phyloP scores from a whole-genome alignment of 2,888 invertebrate species.

The Microplitis deprimator region DNA sequence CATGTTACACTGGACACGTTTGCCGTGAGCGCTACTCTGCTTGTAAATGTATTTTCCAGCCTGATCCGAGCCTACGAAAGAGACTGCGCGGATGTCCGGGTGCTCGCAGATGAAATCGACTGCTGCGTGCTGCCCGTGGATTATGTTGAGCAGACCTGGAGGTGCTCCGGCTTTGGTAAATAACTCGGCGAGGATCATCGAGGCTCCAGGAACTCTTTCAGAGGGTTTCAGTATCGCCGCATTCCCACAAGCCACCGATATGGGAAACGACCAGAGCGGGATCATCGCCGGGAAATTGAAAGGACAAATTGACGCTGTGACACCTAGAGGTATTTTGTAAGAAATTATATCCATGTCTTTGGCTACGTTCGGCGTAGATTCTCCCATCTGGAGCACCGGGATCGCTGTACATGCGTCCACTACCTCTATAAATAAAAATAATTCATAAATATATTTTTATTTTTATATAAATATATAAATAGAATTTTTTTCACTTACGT shows the following conservation, averaged over 20 bases:
- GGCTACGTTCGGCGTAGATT: conserved; percentile 88
- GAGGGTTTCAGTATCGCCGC: conserved; percentile 96
- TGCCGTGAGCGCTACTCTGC: conserved; percentile 91
- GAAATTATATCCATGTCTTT: conserved; percentile 98
- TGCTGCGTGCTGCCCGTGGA: conserved; percentile 94
- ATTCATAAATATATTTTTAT: not conserved
- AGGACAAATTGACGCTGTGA: conserved; percentile 95
- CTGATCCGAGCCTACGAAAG: conserved; percentile 97
- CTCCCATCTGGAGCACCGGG: conserved; percentile 92
- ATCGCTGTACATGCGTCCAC: conserved; percentile 98
- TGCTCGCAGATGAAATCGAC: conserved; percentile 98
- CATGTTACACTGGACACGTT: conserved; percentile 98
- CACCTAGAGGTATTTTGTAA: conserved; percentile 92
- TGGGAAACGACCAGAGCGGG: conserved; percentile 95
- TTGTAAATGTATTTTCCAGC: conserved; percentile 98
- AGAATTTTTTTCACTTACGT: conserved; percentile 79
- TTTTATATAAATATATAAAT: not conserved
- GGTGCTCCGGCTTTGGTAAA: conserved; percentile 95
- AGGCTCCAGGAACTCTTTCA: conserved; percentile 97
- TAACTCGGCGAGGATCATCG: conserved; percentile 94
- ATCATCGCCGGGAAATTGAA: conserved; percentile 99
- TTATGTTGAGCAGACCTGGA: conserved; percentile 95
- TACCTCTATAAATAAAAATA: conserved; percentile 79
- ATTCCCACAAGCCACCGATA: conserved; percentile 92
- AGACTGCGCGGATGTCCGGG: conserved; percentile 95